Percentiles rank a stretch among this genome's conserved stretches.
Conservation (phyloP, 2,888 invertebrate genomes). For the Calameuta pallipes region DNA sequence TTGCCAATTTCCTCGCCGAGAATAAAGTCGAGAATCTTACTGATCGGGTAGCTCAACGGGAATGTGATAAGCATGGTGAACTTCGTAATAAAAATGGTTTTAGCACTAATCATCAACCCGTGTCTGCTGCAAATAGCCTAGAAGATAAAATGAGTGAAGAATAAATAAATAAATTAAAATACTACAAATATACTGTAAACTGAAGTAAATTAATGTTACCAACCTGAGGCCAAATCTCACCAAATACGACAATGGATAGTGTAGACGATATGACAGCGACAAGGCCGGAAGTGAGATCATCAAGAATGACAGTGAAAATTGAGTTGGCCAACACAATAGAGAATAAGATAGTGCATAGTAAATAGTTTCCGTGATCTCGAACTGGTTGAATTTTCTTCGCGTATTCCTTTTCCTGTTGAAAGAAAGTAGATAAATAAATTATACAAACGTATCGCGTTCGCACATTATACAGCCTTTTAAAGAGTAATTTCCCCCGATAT, state of each 20-base stretch:
- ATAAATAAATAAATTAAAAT: background rate
- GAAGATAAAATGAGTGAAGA: constrained; percentile 38
- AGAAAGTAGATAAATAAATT: constrained; percentile 10
- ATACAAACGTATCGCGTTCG: background rate
- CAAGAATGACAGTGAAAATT: constrained; percentile 95
- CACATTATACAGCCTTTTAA: too few relatives aligned
- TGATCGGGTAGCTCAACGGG: constrained; percentile 92
- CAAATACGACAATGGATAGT: constrained; percentile 92
- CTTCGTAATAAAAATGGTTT: constrained; percentile 92
- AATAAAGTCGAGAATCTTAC: constrained; percentile 85
- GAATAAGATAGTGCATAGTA: constrained; percentile 84
- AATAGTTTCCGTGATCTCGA: constrained; percentile 92
- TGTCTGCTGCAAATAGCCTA: constrained; percentile 93
- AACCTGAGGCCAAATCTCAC: constrained; percentile 94
- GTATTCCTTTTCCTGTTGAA: constrained; percentile 75
- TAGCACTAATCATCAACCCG: constrained; percentile 95
- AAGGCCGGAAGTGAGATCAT: constrained; percentile 91
- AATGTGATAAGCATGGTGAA: constrained; percentile 94
- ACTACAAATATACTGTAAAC: constrained; percentile 1
- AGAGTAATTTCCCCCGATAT: too few relatives aligned
- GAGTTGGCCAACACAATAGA: constrained; percentile 92
- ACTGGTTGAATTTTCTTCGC: constrained; percentile 93
- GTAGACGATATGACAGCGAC: constrained; percentile 93
- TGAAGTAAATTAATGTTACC: constrained; percentile 19
- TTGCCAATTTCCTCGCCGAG: constrained; percentile 99